phyloP scores from a whole-genome alignment of 2,888 invertebrate species.

The Ormyrus labotus region DNA sequence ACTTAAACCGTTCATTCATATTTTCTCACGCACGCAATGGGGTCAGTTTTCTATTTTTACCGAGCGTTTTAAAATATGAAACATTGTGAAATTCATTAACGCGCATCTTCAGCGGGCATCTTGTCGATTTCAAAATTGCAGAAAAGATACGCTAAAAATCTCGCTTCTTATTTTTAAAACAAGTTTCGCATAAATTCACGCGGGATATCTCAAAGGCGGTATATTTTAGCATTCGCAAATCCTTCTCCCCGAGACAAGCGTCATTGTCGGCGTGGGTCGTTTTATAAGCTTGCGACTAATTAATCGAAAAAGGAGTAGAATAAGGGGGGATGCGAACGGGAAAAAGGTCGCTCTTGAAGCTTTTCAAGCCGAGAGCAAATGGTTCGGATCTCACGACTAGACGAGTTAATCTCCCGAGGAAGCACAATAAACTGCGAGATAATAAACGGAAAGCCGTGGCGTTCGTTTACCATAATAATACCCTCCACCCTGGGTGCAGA shows the following conservation, averaged over 20 bases:
- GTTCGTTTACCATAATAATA: slow-evolving; percentile 72
- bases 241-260: too few relatives aligned
- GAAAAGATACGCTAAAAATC: not conserved
- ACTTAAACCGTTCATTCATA: slow-evolving; percentile 53
- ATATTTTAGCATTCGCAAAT: too few relatives aligned
- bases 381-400: slow-evolving; percentile 66
- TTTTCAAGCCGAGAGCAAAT: slow-evolving; percentile 46
- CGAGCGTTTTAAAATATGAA: slow-evolving; percentile 32
- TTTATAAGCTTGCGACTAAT: slow-evolving; percentile 34
- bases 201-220: too few relatives aligned
- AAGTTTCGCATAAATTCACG: too few relatives aligned
- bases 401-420: slow-evolving; percentile 72
- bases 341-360: slow-evolving; percentile 4
- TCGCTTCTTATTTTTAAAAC: too few relatives aligned
- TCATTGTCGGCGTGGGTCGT: not conserved
- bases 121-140: slow-evolving; percentile 16
- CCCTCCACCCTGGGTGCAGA: slow-evolving; percentile 65
- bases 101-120: slow-evolving; percentile 13
- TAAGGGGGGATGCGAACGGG: slow-evolving; percentile 3
- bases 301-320: slow-evolving; percentile 12
- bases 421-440: slow-evolving; percentile 73
- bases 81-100: slow-evolving; percentile 34
- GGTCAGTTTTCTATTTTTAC: slow-evolving; percentile 53
- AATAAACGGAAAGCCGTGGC: slow-evolving; percentile 71
- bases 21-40: slow-evolving; percentile 48